phyloP scores from a whole-genome alignment of 2,113 vertebrate genomes.

The Orcinus orca region DNA sequence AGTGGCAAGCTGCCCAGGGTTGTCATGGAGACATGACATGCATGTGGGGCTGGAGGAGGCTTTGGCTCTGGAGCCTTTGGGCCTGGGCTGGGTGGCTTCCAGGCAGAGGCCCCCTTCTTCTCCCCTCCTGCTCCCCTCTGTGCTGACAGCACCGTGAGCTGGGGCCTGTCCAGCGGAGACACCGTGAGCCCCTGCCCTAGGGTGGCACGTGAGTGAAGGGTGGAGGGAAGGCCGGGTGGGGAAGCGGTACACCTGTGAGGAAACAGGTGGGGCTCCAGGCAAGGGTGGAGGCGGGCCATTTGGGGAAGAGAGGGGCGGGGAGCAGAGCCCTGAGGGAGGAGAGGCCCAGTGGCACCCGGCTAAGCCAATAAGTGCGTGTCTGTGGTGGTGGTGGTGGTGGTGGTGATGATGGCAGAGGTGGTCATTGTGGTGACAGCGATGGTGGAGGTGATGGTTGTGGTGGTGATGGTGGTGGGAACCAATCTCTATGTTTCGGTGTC shows the following conservation, averaged over 20 bases:
- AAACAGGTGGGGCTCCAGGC: not conserved
- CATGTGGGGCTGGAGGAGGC: not conserved
- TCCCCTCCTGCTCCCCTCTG: not conserved
- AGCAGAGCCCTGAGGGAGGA: not conserved
- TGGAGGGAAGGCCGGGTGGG: not conserved
- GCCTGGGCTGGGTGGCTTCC: not conserved
- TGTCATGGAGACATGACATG: not conserved
- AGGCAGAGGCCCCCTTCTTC: not conserved
- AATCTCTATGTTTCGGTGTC: fast-evolving
- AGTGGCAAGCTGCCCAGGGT: not conserved
- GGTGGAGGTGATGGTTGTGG: fast-evolving
- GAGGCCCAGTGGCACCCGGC: not conserved
- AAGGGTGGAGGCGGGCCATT: too few relatives aligned
- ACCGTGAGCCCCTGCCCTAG: not conserved
- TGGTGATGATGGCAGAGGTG: fast-evolving
- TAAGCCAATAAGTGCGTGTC: not conserved
- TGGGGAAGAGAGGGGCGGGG: not conserved
- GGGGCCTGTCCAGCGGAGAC: not conserved
- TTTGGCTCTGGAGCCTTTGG: not conserved
- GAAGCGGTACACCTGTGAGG: not conserved
- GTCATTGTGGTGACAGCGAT: fast-evolving
- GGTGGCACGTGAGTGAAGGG: not conserved
- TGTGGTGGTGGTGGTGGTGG: fast-evolving
- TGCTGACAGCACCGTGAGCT: not conserved
- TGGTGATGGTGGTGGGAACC: too few relatives aligned